Evolutionary conservation across 2,888 invertebrate genomes (phyloP).

Genomic region (Lapara coniferarum): DNA sequence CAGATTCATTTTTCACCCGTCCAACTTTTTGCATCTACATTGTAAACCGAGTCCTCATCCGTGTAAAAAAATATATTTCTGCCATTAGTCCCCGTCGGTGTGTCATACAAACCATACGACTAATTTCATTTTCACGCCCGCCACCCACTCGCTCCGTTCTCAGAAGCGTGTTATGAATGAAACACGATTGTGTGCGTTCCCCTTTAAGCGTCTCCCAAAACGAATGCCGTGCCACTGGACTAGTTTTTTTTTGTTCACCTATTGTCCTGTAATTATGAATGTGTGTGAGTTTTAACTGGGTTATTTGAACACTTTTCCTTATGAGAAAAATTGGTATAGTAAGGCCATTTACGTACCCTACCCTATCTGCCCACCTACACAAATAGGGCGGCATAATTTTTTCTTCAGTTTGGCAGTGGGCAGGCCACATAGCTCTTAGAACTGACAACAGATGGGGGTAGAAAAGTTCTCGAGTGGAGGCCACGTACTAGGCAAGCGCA

Average conservation of each 20-base stretch:
- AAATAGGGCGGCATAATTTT: too few relatives aligned
- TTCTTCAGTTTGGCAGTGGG: too few relatives aligned
- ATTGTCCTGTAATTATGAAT: slow-evolving; percentile 24
- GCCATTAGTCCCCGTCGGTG: background rate
- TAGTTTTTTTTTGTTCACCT: background rate
- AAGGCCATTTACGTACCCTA: background rate
- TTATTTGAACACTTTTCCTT: slow-evolving; percentile 2
- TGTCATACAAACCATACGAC: slow-evolving; percentile 12
- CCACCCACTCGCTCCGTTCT: slow-evolving; percentile 24
- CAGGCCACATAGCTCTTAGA: too few relatives aligned
- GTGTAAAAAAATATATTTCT: background rate
- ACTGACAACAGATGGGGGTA: too few relatives aligned
- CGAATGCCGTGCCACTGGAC: slow-evolving; percentile 11
- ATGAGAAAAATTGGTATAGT: background rate
- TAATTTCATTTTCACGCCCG: slow-evolving; percentile 6
- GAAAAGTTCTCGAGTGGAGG: too few relatives aligned
- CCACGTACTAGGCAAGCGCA: too few relatives aligned
- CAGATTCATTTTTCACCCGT: background rate
- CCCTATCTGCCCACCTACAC: too few relatives aligned
- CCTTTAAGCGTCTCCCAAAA: background rate
- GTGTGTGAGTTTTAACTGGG: background rate
- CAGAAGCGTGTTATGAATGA: slow-evolving; percentile 20
- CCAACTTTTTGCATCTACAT: background rate
- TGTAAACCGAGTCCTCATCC: background rate
- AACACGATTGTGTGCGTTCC: slow-evolving; percentile 14